phyloP scores from a whole-genome alignment of 2,888 invertebrate genomes.

The Drosophila flavopinicola region DNA sequence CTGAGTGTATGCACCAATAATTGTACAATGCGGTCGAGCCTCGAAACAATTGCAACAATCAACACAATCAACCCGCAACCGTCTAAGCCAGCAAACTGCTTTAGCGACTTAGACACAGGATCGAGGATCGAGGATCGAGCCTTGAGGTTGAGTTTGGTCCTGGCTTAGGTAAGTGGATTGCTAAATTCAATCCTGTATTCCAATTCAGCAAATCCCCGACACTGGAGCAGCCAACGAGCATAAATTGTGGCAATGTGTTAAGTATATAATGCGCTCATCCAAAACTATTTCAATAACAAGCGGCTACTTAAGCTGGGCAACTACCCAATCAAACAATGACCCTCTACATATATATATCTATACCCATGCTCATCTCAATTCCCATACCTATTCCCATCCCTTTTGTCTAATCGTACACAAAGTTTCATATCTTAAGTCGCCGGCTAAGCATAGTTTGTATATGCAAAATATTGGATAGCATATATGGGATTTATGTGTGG shows the following conservation, averaged over 20 bases:
- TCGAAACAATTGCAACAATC: constrained; percentile 47
- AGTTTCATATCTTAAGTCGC: constrained; percentile 41
- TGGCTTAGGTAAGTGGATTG: constrained; percentile 78
- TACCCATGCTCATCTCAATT: constrained; percentile 12
- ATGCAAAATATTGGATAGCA: constrained; percentile 64
- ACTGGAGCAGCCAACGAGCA: constrained; percentile 33
- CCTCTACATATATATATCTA: constrained; percentile 3
- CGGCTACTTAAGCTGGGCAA: constrained; percentile 53
- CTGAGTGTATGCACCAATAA: constrained; percentile 68
- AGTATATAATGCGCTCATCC: constrained; percentile 81
- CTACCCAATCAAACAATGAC: constrained; percentile 62
- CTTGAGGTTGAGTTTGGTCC: constrained; percentile 11
- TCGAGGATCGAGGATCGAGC: too few species aligned
- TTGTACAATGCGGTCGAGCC: constrained; percentile 46
- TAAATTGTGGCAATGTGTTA: constrained; percentile 81
- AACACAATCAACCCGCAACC: constrained; percentile 36
- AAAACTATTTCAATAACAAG: constrained; percentile 72
- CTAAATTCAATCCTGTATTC: constrained; percentile 79
- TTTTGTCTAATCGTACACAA: constrained; percentile 47
- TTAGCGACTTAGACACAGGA: constrained; percentile 62
- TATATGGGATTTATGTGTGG: constrained; percentile 45
- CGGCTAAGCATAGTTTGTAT: constrained; percentile 38
- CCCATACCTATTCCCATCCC: neutral
- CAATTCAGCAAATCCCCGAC: constrained; percentile 70
- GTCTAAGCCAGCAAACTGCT: constrained; percentile 49